A percentile compares a stretch with the other conserved stretches of the same genome.
These are phyloP conservation scores for Albula goreensis DNA, from an alignment of 2,113 vertebrate genomes.

Conservation along the genomic window DNA sequence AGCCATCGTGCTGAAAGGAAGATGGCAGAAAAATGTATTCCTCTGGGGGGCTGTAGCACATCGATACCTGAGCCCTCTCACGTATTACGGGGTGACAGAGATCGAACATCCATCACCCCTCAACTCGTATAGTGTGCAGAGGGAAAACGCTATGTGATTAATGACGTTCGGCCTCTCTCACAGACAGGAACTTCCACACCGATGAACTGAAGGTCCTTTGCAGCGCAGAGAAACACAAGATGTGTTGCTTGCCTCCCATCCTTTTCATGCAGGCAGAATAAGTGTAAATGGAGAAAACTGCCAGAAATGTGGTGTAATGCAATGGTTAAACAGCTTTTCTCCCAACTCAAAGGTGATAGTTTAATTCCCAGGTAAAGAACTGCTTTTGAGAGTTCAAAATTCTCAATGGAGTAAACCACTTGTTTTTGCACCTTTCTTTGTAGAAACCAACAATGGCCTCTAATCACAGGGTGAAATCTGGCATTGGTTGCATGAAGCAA, in stretches of 20 bases:
- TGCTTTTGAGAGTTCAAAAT: background rate
- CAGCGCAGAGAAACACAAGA: background rate
- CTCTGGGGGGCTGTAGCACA: background rate
- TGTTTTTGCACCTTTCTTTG: background rate
- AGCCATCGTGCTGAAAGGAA: background rate
- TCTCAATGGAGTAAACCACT: background rate
- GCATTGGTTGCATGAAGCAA: background rate
- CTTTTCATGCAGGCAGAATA: background rate
- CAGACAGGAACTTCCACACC: background rate
- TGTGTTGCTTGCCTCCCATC: background rate
- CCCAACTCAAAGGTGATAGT: too few relatives aligned
- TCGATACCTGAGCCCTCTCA: constrained; percentile 11
- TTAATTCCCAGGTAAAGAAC: too few relatives aligned
- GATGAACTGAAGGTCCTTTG: background rate
- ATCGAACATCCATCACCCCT: constrained; percentile 12
- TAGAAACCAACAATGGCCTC: background rate
- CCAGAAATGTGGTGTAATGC: background rate
- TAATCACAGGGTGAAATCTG: background rate
- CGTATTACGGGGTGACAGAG: background rate
- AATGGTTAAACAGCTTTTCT: too few relatives aligned
- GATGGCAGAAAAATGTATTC: background rate
- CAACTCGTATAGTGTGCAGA: background rate
- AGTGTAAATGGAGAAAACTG: background rate
- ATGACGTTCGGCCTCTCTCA: constrained; percentile 11
- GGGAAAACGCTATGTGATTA: constrained; percentile 4